phyloP scores from a whole-genome alignment of 2,113 vertebrate species.

The Petroica traversi region DNA sequence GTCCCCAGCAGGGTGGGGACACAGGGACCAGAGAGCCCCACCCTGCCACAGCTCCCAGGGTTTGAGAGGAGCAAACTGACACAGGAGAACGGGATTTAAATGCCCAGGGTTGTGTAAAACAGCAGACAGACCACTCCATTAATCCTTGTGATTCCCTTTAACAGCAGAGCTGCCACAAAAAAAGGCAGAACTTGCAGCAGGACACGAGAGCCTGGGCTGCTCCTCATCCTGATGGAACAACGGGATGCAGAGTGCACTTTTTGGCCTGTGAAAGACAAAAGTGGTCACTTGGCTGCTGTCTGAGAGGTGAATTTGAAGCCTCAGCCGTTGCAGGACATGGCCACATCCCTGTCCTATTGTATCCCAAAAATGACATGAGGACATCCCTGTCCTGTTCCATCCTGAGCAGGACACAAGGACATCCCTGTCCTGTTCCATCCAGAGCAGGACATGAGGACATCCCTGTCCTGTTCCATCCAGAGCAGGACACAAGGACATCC shows the following conservation, averaged over 20 bases:
- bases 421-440: no score
- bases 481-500: no score
- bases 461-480: not conserved
- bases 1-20: not conserved
- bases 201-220: rapidly evolving
- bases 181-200: not conserved
- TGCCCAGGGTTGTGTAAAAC: not conserved
- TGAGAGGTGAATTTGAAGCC: not conserved
- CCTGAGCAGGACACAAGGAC: not conserved
- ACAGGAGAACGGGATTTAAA: not conserved
- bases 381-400: not conserved
- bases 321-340: not conserved
- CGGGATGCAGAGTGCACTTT: not conserved
- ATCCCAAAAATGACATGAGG: not conserved
- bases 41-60: not conserved
- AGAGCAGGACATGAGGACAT: not conserved
- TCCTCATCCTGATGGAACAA: rapidly evolving
- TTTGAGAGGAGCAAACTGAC: not conserved
- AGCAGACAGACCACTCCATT: not conserved
- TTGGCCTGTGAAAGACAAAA: not conserved
- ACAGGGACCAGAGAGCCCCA: not conserved
- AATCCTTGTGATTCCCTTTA: not conserved
- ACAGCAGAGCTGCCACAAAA: not conserved
- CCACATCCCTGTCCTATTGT: not conserved
- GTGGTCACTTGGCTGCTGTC: not conserved